Evolutionary conservation across 1,140 invertebrate genomes (phyloP), one percentile per base, ranked within the genome.

Genomic region (Atopsyche davidsoni): DNA sequence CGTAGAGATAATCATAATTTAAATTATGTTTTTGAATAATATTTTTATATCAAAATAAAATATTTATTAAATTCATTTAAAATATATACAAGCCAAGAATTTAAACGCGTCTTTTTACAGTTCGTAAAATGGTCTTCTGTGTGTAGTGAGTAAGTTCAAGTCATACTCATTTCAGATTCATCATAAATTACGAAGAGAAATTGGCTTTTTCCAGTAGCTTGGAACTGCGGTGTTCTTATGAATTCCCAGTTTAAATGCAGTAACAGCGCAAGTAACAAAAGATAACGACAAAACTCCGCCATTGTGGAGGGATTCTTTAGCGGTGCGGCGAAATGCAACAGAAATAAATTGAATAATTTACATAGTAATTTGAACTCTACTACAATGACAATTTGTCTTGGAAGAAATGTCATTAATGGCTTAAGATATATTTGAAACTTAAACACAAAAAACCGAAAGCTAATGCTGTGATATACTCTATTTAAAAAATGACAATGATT

Each of bases 301-400:
- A 34, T 46, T 51, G 43, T 25, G 36, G 7, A 34, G 36, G 31
- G 46, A 46, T 49, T 50, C 28, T 47, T 49, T 32, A 28, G 35
- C 31, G 25, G 25, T 35, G 51, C 24, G 24, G 23, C 14, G 41
- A 46, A 53, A 48, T 48, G 39, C 40, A 39, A 47, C 51, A 44
- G 45, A 48, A 54, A 54, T 54, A 47, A 54, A 48, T 48, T 54
- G 52, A 54, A 54, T 54, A 54, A 54, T 54, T 54, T 54, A 48
- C 45, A 45, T 52, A 13, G 50, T 25, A 52, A 52, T 44, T 52
- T 43, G 31, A 42, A 28, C 41, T 42, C 25, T 22, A 28, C 22
- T 11, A 25, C 34, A 22, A 18, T 47, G 46, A 47, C 38, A 47
- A 47, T 39, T 35, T 28, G 35, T 24, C 46, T 39, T 47, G 19